A percentile compares a stretch with the other conserved stretches of the same genome.
These are phyloP conservation scores for Galagoides demidoff DNA, from an alignment of 2,797 vertebrate genomes.

Conservation along the genomic window DNA sequence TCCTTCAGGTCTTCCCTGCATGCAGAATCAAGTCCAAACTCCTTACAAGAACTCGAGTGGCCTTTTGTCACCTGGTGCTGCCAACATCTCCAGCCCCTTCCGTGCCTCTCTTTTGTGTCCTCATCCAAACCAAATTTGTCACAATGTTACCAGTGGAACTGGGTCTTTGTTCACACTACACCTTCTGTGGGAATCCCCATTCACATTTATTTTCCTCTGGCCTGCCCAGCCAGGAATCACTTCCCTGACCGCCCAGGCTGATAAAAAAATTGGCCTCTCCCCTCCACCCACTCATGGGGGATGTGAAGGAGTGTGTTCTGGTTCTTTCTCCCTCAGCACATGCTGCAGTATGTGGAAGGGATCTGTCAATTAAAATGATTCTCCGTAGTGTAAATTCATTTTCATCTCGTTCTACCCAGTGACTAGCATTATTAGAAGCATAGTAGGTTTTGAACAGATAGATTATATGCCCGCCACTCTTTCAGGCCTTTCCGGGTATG, in stretches of 20 bases:
- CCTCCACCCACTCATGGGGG: accelerated
- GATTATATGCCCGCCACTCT: background rate
- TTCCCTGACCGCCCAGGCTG: background rate
- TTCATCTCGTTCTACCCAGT: background rate
- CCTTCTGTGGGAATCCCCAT: background rate
- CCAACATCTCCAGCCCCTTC: background rate
- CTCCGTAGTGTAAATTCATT: background rate
- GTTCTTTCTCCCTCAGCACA: background rate
- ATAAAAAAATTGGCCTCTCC: accelerated
- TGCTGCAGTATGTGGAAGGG: accelerated
- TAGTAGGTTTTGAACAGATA: background rate
- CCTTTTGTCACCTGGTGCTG: too few species aligned
- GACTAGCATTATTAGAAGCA: background rate
- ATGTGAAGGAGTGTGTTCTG: accelerated
- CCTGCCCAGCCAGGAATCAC: background rate
- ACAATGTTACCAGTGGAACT: background rate
- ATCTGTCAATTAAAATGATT: background rate
- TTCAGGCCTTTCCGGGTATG: background rate
- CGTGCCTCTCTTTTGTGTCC: background rate
- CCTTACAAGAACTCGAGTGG: background rate
- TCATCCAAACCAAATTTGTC: background rate
- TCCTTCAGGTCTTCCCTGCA: background rate
- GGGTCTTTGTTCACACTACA: background rate
- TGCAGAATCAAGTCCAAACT: background rate
- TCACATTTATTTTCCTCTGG: background rate